These are phyloP conservation scores for Caenorhabditis sinica DNA, from an alignment of 2,888 invertebrate species.

Conservation along the genomic window DNA sequence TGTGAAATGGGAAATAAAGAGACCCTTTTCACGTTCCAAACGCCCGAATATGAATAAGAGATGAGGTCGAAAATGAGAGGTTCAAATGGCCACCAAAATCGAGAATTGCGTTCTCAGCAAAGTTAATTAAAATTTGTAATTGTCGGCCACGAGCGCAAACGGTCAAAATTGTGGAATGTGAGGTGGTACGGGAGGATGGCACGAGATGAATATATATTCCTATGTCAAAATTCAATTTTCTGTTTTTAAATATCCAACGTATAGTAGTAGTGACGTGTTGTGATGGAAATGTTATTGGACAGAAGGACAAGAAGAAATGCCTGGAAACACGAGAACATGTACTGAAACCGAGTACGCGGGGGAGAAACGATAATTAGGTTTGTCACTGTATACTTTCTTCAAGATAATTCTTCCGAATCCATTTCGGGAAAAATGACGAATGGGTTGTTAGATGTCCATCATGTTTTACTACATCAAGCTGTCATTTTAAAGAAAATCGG, in stretches of 20 bases:
- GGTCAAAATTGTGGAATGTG: slow-evolving; percentile 12
- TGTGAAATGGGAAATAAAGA: not conserved
- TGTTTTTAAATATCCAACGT: slow-evolving; percentile 14
- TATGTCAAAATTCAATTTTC: slow-evolving; percentile 23
- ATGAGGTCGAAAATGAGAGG: slow-evolving; percentile 8
- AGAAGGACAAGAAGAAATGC: not conserved
- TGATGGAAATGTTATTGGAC: slow-evolving; percentile 20
- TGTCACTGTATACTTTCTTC: slow-evolving; percentile 8
- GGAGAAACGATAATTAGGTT: not conserved
- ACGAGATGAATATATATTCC: not conserved
- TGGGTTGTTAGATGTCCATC: not conserved
- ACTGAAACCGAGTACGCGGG: not conserved
- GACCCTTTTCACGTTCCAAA: not conserved
- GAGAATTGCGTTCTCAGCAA: not conserved
- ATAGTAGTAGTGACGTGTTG: slow-evolving; percentile 21
- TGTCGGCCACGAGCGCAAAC: not conserved
- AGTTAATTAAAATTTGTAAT: slow-evolving; percentile 31
- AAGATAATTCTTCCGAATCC: not conserved
- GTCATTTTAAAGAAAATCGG: no score
- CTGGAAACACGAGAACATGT: not conserved
- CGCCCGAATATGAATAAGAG: not conserved
- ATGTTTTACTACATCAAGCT: not conserved
- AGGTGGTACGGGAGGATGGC: not conserved
- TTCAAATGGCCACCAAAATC: not conserved
- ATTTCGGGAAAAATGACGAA: not conserved